A percentile compares a stretch with the other conserved stretches of the same genome.
phyloP scores from a whole-genome alignment of 2,888 invertebrate genomes.

The Pterobdella sp. region DNA sequence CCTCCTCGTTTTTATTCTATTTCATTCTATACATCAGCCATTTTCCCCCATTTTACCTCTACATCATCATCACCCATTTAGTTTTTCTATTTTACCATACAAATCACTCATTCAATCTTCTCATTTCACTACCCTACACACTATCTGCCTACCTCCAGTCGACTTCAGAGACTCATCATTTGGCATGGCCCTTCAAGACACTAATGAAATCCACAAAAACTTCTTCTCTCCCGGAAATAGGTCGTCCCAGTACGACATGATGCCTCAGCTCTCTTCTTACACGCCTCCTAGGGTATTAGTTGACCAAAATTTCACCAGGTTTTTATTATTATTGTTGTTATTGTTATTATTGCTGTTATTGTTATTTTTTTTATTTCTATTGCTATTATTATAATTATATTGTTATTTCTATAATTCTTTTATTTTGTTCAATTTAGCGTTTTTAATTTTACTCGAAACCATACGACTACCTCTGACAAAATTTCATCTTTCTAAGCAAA shows the following conservation, averaged over 20 bases:
- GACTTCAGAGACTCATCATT: constrained; percentile 31
- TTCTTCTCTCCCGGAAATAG: constrained; percentile 12
- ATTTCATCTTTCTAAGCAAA: no score
- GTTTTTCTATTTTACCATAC: background rate
- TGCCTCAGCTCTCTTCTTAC: background rate
- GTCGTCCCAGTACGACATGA: background rate
- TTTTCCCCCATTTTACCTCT: background rate
- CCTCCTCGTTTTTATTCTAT: background rate
- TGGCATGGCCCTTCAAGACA: constrained; percentile 29
- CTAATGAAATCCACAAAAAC: background rate
- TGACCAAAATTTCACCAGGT: constrained; percentile 24
- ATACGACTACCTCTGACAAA: no score
- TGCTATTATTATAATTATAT: no score
- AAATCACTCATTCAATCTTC: background rate
- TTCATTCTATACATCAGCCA: background rate
- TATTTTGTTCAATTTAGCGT: no score
- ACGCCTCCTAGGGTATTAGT: constrained; percentile 12
- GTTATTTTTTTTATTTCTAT: no score
- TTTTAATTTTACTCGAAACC: no score
- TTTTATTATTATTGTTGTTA: background rate
- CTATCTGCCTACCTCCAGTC: background rate
- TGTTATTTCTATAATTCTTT: no score
- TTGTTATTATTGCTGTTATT: no score
- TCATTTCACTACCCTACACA: background rate
- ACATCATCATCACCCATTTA: background rate